These are phyloP conservation scores for Orthosia gothica DNA, from an alignment of 2,888 invertebrate species.

Conservation along the genomic window DNA sequence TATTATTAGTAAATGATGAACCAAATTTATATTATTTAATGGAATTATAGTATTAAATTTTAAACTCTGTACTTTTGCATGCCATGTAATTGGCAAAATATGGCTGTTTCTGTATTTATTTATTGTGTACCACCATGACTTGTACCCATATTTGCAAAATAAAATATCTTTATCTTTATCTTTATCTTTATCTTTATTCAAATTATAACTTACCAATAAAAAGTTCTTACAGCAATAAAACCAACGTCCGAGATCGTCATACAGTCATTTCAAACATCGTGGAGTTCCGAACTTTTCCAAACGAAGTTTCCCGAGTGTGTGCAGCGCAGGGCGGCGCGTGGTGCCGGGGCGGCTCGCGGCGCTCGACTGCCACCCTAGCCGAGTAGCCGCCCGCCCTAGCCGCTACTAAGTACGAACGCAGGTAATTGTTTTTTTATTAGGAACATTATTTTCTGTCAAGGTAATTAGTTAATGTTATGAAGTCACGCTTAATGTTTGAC, in stretches of 20 bases:
- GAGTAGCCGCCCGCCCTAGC: constrained; percentile 47
- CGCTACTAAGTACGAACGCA: neutral
- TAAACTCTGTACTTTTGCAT: no score
- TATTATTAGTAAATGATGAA: no score
- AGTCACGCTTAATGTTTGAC: constrained; percentile 5
- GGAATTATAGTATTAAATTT: no score
- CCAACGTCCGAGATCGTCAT: constrained; percentile 26
- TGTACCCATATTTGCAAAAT: no score
- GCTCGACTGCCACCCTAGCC: constrained; percentile 67
- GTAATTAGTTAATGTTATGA: constrained; percentile 11
- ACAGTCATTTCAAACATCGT: constrained; percentile 28
- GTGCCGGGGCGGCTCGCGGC: constrained; percentile 52
- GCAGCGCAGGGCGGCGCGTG: constrained; percentile 45
- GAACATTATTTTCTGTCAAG: constrained; percentile 9
- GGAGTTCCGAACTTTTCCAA: constrained; percentile 58
- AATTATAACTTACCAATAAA: constrained; percentile 47
- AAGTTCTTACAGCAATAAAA: constrained; percentile 20
- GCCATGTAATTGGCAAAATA: no score
- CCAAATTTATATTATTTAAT: no score
- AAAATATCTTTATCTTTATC: no score
- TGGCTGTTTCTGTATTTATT: no score
- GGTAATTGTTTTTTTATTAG: constrained; percentile 17
- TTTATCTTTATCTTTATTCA: no score
- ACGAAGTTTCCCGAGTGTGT: constrained; percentile 42
- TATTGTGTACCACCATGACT: no score